Percentiles rank a stretch among this genome's conserved stretches.
Evolutionary conservation across 2,113 vertebrate species (phyloP).

Genomic region (Dunckerocampus dactyliophorus): DNA sequence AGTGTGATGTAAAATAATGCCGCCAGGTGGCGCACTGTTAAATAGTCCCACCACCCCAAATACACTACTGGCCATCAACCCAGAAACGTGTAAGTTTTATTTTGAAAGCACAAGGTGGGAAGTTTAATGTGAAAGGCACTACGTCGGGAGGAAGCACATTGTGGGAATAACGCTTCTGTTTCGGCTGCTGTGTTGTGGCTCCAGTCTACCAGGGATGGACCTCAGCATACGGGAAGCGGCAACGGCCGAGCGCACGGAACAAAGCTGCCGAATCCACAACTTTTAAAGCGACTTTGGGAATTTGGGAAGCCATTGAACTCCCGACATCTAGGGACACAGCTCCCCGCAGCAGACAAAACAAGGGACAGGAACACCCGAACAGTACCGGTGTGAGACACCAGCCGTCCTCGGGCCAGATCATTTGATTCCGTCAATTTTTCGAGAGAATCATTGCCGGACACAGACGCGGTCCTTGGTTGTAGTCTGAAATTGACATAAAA

Average conservation of each 20-base stretch:
- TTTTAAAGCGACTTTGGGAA: too few relatives aligned
- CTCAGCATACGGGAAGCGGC: slow-evolving; percentile 20
- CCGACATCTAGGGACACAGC: neutral
- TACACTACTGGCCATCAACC: too few relatives aligned
- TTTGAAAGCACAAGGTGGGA: neutral
- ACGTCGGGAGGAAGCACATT: slow-evolving; percentile 2
- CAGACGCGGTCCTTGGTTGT: neutral
- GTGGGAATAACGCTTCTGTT: slow-evolving; percentile 39
- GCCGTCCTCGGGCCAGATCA: neutral
- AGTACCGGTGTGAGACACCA: neutral
- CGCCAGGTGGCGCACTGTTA: too few relatives aligned
- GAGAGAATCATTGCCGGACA: neutral
- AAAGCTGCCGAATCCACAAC: neutral
- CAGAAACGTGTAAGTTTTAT: neutral
- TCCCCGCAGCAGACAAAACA: slow-evolving; percentile 22
- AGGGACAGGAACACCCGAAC: slow-evolving; percentile 29
- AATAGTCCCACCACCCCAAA: too few relatives aligned
- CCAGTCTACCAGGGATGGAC: slow-evolving; percentile 46
- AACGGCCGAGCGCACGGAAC: slow-evolving; percentile 4
- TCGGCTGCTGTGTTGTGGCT: slow-evolving; percentile 42
- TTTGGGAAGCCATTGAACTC: too few relatives aligned
- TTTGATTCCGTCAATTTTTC: neutral
- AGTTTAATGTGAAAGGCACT: slow-evolving; percentile 37
- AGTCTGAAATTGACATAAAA: too few relatives aligned
- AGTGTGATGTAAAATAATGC: too few relatives aligned